Conservation (phyloP, 2,113 vertebrate species). For the Saccopteryx leptura region DNA sequence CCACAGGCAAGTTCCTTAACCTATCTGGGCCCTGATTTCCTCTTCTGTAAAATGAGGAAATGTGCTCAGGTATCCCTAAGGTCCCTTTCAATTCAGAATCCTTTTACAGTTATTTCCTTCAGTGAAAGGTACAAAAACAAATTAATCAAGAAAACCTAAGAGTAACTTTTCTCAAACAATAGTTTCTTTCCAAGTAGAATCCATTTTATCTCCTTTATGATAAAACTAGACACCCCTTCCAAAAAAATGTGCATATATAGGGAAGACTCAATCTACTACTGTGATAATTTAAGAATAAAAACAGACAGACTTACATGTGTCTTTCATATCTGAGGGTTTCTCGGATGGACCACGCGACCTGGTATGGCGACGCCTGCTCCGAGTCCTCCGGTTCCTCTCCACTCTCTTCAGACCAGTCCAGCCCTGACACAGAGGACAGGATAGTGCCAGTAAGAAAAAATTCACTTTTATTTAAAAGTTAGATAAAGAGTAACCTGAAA, state of each 20-base stretch:
- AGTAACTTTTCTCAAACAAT: constrained; percentile 32
- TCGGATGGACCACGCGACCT: constrained; percentile 93
- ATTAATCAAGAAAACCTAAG: neutral
- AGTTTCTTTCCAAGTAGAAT: constrained; percentile 49
- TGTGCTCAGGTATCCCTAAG: neutral
- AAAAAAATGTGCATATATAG: neutral
- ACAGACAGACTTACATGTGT: constrained; percentile 87
- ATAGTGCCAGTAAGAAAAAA: constrained; percentile 67
- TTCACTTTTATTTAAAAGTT: constrained; percentile 14
- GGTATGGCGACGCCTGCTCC: constrained; percentile 92
- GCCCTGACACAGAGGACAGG: constrained; percentile 87
- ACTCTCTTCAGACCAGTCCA: constrained; percentile 99
- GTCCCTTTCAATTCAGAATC: neutral
- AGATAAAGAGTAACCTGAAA: neutral
- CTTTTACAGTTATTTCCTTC: neutral
- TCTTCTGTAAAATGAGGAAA: constrained; percentile 32
- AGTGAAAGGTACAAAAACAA: constrained; percentile 5
- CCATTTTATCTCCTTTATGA: neutral
- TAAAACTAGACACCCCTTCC: neutral
- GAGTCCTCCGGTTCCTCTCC: constrained; percentile 94
- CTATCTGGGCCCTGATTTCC: neutral
- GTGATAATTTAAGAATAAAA: neutral
- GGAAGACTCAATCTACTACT: neutral
- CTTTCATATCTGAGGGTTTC: constrained; percentile 90
- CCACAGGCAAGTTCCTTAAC: neutral